Base-by-base conservation (phyloP, 2,888 invertebrate genomes). In the Meganola albula region DNA sequence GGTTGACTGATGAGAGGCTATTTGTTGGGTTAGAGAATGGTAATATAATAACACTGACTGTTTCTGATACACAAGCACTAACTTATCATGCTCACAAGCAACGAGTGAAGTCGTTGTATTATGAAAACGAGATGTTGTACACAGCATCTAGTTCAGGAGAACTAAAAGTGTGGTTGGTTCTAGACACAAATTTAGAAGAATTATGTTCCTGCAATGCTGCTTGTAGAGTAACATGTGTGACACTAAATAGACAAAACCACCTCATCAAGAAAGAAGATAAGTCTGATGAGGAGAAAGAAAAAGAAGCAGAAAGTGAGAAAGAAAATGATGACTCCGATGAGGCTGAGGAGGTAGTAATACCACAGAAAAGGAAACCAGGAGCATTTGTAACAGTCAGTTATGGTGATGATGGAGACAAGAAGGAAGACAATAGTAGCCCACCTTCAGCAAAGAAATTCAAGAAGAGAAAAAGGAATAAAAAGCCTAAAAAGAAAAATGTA, bases 71-170 rank as follows among this genome's bases (percentile, higher is more conserved):
- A 14, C 61, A 87, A 44, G 87, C 82, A 23, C 48, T 69, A 34
- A 72, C 76, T 31, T 78, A 86, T 41, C 58, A 79, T 39, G 91
- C 89, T 1, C 92, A 93, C 42, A 86, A 88, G 28, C 77, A 88
- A 26, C 87, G 95, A 63, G 89, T 95, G 0, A 93, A 94, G 67
- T 89, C 90, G 50, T 71, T 94, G 42, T 77, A 82, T 34, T 87
- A 74, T 56, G 75, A 86, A 32, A 87, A 89, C 28, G 70, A 88
- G 29, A 86, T 84, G 51, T 60, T 94, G 12, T 89, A 91, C 29
- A 90, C 93, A 16, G 91, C 91, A 10, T 92, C 93, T 4, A 96
- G 95, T 74, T 88, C 90, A 39, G 96, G 96, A 0, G 90, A 91
- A 60, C 79, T 96, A 26, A 93, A 93, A 74, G 73, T 94, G 0